phyloP scores from a whole-genome alignment of 1,140 invertebrate species.

The Coelopa frigida region DNA sequence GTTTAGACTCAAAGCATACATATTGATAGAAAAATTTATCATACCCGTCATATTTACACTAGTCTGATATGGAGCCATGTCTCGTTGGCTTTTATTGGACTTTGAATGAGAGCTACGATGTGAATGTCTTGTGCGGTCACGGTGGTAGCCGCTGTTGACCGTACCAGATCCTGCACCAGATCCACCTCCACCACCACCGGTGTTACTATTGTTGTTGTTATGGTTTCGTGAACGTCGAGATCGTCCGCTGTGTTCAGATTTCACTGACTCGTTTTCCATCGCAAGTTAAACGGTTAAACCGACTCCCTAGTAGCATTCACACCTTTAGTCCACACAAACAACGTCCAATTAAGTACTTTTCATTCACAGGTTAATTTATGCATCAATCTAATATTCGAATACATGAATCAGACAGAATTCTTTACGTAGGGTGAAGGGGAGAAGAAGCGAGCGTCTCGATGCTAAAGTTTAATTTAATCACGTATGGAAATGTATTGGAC shows the following conservation, averaged over 20 bases:
- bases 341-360: too few species aligned
- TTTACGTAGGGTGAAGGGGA: too few species aligned
- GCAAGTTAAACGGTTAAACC: too few species aligned
- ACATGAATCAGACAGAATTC: too few species aligned
- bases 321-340: too few species aligned
- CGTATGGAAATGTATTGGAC: too few species aligned
- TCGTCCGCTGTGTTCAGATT: conserved; percentile 44
- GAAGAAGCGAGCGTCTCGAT: too few species aligned
- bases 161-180: conserved; percentile 7
- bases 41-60: conserved; percentile 66
- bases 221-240: conserved; percentile 42
- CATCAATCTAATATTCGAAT: too few species aligned
- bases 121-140: conserved; percentile 39
- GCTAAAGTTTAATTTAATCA: too few species aligned
- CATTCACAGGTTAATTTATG: too few species aligned
- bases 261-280: conserved; percentile 45
- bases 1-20: not conserved
- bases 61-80: conserved; percentile 74
- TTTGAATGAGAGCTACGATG: conserved; percentile 42
- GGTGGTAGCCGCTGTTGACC: conserved; percentile 38
- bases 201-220: conserved; percentile 30
- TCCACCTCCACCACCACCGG: conserved; percentile 24
- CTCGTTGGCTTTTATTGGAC: conserved; percentile 25
- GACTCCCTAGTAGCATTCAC: too few species aligned
- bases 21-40: not conserved